Base-by-base conservation (phyloP, 2,888 invertebrate genomes). In the Epirrhoe tristata region DNA sequence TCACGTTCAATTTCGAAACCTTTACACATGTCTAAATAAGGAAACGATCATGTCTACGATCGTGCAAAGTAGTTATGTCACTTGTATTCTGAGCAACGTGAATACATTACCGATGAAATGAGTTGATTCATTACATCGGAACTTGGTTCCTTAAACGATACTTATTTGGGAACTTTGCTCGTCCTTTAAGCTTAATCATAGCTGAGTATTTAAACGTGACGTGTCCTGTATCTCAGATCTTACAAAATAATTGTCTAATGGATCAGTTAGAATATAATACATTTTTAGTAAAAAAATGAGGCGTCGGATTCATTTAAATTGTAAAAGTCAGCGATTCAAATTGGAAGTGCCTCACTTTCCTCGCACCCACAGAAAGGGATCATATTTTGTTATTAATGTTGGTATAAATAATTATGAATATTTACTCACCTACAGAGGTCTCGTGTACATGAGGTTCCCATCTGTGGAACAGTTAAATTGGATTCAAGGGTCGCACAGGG, bases 391-490 rank as follows among this genome's bases (percentile, higher is more conserved):
- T 85, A 88, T 87, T 87, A 87, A 88, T 86, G 83, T 81, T 80
- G 16, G 48, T 16, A 87, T 88, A 84, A 85, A 87, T 86, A 84
- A 85, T 85, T 84, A 84, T 24, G 16, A 36, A 48, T 43, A 24
- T 24, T 24, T 24, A 43, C 39, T 43, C 48, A 85, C 82, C 81
- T 74, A 77, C 72, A 79, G 12, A 39, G 76, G 77, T 78, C 78
- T 79, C 71, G 71, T 68, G 73, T 77, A 73, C 77, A 78, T 79
- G 10, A 55, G 53, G 32, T 34, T 17, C 17, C 76, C 85, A 85
- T 85, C 84, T 83, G 83, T 74, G 80, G 77, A 83, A 81, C 83
- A 88, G 86, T 88, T 86, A 88, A 90, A 90, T 89, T 88, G 80
- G 85, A 83, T 88, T 84, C 81, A 82, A 85, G 84, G 88, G 86